Percentiles rank a stretch among this genome's conserved stretches.
Evolutionary conservation across 2,113 vertebrate genomes (phyloP).

Genomic region (Eulacestoma nigropectus): DNA sequence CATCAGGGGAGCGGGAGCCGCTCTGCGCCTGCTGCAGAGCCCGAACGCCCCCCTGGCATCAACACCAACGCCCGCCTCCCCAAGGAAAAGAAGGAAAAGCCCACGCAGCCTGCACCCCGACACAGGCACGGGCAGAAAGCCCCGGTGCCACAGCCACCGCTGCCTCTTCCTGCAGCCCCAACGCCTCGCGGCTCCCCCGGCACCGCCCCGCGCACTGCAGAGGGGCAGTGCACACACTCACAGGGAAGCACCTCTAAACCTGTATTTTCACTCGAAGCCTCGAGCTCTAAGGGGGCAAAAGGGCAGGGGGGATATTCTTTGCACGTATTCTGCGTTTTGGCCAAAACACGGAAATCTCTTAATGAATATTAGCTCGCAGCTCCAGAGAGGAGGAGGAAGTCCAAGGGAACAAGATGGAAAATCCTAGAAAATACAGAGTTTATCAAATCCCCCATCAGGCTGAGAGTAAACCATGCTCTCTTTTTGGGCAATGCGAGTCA

Average conservation of each 20-base stretch:
- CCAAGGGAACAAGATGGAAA: neutral
- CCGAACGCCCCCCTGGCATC: neutral
- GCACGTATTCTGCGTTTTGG: neutral
- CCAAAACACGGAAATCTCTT: neutral
- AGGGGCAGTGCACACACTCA: neutral
- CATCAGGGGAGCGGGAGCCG: neutral
- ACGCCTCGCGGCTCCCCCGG: neutral
- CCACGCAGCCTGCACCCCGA: fast-evolving
- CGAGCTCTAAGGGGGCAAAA: neutral
- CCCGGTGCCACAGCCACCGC: fast-evolving
- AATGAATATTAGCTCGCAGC: neutral
- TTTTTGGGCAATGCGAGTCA: neutral
- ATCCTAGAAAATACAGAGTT: neutral
- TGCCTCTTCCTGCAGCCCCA: neutral
- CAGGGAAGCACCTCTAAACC: neutral
- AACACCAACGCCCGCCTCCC: neutral
- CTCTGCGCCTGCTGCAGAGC: neutral
- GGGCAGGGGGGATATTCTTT: neutral
- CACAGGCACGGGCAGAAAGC: neutral
- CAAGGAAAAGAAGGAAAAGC: neutral
- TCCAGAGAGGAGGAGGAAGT: neutral
- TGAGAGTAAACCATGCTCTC: neutral
- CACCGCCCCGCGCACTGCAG: too few relatives aligned
- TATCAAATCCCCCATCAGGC: neutral
- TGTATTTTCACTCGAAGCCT: neutral